phyloP scores from a whole-genome alignment of 2,113 vertebrate species.

The Triplophysa dalaica region DNA sequence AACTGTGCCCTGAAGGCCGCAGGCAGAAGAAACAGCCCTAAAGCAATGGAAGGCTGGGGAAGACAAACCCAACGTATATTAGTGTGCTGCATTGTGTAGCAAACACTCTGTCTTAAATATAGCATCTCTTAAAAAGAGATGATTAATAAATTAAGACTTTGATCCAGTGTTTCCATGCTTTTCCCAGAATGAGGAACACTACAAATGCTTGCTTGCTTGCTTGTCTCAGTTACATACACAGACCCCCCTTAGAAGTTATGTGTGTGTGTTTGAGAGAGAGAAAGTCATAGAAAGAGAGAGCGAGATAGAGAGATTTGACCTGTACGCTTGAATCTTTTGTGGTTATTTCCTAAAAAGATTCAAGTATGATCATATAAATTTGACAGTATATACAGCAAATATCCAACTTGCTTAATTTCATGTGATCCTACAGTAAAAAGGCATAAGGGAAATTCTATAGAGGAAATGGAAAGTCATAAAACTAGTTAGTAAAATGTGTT shows the following conservation, averaged over 20 bases:
- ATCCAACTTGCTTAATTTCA: neutral
- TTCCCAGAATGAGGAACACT: neutral
- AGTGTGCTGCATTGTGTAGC: constrained; percentile 4
- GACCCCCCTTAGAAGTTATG: neutral
- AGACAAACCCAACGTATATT: neutral
- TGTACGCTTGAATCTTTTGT: too few relatives aligned
- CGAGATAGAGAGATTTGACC: too few relatives aligned
- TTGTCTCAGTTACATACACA: neutral
- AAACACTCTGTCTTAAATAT: neutral
- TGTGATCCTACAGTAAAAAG: neutral
- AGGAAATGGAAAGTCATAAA: constrained; percentile 1
- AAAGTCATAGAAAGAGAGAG: too few relatives aligned
- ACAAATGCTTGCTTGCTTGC: neutral
- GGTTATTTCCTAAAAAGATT: too few relatives aligned
- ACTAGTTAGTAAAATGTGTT: neutral
- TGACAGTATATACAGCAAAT: too few relatives aligned
- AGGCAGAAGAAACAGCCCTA: neutral
- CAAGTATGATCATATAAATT: too few relatives aligned
- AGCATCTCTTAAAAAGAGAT: neutral
- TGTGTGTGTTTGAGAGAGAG: too few relatives aligned
- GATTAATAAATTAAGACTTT: constrained; percentile 6
- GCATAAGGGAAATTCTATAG: neutral
- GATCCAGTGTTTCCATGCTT: constrained; percentile 1
- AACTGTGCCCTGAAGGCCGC: neutral
- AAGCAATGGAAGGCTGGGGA: neutral